These are phyloP conservation scores for Notodonta ziczac DNA, from an alignment of 2,888 invertebrate species.

Conservation along the genomic window DNA sequence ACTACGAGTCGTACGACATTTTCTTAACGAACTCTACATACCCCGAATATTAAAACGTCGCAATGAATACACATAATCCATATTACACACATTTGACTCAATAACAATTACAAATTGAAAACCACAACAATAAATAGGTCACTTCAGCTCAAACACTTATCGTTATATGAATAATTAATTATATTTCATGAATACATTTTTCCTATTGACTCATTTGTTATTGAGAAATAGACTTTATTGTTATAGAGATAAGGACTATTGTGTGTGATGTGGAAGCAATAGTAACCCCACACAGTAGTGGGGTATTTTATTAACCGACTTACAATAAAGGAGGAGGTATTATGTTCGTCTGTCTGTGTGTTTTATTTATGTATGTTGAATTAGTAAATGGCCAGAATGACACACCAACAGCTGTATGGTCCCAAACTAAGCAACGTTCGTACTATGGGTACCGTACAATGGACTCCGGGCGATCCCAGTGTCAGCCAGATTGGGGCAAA, in stretches of 20 bases:
- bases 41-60: not conserved
- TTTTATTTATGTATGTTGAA: too few species aligned
- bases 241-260: constrained; percentile 15
- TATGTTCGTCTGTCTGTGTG: too few species aligned
- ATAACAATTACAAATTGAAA: not conserved
- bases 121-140: constrained; percentile 1
- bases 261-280: not conserved
- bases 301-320: too few species aligned
- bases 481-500: too few species aligned
- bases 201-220: constrained; percentile 20
- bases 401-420: too few species aligned
- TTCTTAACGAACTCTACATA: constrained; percentile 12
- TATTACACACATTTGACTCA: not conserved
- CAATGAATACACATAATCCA: not conserved
- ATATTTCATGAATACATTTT: constrained; percentile 15
- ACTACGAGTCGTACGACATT: too few species aligned
- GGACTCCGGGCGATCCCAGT: too few species aligned
- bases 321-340: too few species aligned
- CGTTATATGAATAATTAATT: not conserved
- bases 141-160: not conserved
- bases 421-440: too few species aligned
- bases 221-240: constrained; percentile 27
- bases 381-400: too few species aligned
- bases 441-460: too few species aligned
- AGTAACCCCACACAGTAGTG: too few species aligned